These are phyloP conservation scores for Sparidentex hasta DNA, from an alignment of 2,797 vertebrate genomes.

Conservation along the genomic window DNA sequence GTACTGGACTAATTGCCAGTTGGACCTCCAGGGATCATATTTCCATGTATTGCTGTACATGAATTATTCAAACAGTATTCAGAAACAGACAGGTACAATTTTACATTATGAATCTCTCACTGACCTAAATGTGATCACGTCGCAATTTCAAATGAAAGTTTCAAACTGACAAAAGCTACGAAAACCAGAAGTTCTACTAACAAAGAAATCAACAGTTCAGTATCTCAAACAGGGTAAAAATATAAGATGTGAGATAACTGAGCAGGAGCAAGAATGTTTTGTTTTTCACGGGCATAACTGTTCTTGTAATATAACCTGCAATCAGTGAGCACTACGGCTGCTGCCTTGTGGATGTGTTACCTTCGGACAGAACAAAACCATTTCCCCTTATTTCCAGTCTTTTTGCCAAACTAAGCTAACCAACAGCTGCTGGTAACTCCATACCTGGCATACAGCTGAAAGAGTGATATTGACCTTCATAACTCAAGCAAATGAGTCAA, in stretches of 20 bases:
- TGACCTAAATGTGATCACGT: neutral
- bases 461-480: neutral
- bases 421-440: no score
- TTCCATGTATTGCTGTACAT: neutral
- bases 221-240: neutral
- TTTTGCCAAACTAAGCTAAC: neutral
- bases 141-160: neutral
- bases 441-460: neutral
- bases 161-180: neutral
- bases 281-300: neutral
- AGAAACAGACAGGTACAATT: neutral
- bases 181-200: neutral
- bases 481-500: neutral
- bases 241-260: neutral
- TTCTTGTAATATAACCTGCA: no score
- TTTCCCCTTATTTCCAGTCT: neutral
- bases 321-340: no score
- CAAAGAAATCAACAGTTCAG: neutral
- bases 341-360: neutral
- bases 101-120: neutral
- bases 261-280: neutral
- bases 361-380: neutral
- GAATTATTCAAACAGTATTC: conserved; percentile 6
- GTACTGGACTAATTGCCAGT: neutral
- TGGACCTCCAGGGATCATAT: neutral